phyloP scores from a whole-genome alignment of 2,797 vertebrate species.

The Manis pentadactyla region DNA sequence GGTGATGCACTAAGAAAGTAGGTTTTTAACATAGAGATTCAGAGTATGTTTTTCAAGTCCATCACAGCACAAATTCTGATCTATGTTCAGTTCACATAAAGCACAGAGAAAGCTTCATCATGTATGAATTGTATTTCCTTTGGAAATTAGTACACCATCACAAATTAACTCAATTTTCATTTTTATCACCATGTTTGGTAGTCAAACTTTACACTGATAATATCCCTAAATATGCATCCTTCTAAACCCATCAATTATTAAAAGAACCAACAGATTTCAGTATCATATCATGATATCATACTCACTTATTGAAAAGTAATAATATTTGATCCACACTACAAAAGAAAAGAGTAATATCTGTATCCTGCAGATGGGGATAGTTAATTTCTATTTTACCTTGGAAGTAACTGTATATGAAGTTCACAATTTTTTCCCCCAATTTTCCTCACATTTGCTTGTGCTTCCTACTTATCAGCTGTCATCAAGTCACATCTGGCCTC shows the following conservation, averaged over 20 bases:
- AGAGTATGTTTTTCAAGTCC: slow-evolving; percentile 22
- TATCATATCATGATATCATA: background rate
- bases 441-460: background rate
- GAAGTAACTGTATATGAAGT: background rate
- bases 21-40: slow-evolving; percentile 66
- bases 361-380: background rate
- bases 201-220: background rate
- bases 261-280: background rate
- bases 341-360: background rate
- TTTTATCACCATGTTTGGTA: background rate
- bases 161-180: background rate
- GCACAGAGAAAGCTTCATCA: background rate
- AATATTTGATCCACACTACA: background rate
- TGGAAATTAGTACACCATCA: background rate
- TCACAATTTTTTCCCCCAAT: background rate
- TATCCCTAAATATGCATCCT: background rate
- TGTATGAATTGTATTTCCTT: background rate
- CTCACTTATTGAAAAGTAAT: background rate
- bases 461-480: background rate
- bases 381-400: background rate
- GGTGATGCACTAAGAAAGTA: slow-evolving; percentile 56
- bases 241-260: background rate
- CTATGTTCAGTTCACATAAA: background rate
- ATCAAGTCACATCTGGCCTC: background rate
- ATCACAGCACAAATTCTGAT: background rate